Percentiles rank a stretch among this genome's conserved stretches.
phyloP scores from a whole-genome alignment of 2,797 vertebrate genomes.

The Chelon labrosus region DNA sequence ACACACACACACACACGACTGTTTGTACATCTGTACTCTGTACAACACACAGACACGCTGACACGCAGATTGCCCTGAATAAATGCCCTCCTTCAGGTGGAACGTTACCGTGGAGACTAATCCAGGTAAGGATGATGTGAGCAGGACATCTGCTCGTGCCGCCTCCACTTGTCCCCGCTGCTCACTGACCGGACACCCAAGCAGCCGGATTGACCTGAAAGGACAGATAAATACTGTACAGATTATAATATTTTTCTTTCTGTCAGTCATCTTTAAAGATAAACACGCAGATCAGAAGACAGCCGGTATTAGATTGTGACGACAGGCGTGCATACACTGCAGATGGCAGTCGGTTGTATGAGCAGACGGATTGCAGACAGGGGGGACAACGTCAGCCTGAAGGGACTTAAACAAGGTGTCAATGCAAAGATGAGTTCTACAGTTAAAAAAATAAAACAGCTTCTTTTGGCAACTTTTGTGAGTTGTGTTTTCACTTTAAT shows the following conservation, averaged over 20 bases:
- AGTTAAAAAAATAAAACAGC: background rate
- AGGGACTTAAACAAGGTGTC: background rate
- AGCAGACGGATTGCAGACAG: conserved; percentile 4
- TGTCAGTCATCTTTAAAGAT: background rate
- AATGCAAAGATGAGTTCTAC: background rate
- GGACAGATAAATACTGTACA: background rate
- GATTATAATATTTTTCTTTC: background rate
- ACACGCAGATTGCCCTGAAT: conserved; percentile 57
- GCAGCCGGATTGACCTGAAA: conserved; percentile 45
- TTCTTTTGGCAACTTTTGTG: background rate
- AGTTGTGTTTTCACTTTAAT: conserved; percentile 1
- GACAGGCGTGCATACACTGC: conserved; percentile 6
- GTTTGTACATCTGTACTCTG: conserved; percentile 16
- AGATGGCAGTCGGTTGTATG: background rate
- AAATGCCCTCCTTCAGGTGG: conserved; percentile 80
- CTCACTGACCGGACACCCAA: conserved; percentile 57
- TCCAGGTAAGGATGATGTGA: conserved; percentile 83
- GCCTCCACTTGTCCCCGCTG: conserved; percentile 65
- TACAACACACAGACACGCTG: conserved; percentile 29
- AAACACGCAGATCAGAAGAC: background rate
- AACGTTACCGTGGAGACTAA: conserved; percentile 85
- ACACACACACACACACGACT: conserved; percentile 23
- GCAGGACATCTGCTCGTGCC: conserved; percentile 82
- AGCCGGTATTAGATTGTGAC: conserved; percentile 24
- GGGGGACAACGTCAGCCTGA: background rate